Evolutionary conservation across 2,888 invertebrate genomes (phyloP).

Genomic region (Erebia ligea): DNA sequence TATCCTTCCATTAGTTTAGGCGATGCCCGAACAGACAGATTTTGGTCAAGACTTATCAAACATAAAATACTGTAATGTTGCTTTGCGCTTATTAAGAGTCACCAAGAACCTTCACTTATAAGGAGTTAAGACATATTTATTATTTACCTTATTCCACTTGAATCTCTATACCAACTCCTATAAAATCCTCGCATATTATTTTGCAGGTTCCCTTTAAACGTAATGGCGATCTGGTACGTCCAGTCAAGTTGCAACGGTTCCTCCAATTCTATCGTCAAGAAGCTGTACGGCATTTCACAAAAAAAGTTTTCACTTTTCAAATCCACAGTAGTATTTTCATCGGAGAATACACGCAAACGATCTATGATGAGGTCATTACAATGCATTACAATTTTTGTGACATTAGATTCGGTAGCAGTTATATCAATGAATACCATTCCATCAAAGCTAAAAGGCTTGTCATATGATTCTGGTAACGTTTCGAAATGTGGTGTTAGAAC

Average conservation of each 20-base stretch:
- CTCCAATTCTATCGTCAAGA: conserved; percentile 56
- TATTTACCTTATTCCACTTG: conserved; percentile 80
- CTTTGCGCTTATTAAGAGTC: no score
- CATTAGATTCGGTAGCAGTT: conserved; percentile 45
- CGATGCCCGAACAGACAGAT: no score
- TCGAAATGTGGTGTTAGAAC: conserved; percentile 78
- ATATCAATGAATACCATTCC: conserved; percentile 69
- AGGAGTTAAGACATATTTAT: conserved; percentile 43
- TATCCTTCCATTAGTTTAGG: no score
- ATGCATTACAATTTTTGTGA: conserved; percentile 64
- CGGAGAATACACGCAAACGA: conserved; percentile 39
- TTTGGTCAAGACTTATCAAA: no score
- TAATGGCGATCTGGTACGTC: conserved; percentile 85
- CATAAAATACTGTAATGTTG: no score
- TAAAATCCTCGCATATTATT: conserved; percentile 91
- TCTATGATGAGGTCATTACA: conserved; percentile 66
- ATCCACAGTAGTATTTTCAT: conserved; percentile 41
- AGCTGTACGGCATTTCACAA: conserved; percentile 59
- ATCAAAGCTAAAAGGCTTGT: conserved; percentile 63
- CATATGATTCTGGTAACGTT: conserved; percentile 40
- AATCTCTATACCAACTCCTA: conserved; percentile 88
- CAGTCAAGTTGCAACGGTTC: conserved; percentile 42
- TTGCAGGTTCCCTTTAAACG: conserved; percentile 87
- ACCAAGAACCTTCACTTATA: background rate
- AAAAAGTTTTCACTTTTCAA: conserved; percentile 46